Conservation (phyloP, 2,797 vertebrate species). For the Pyrocephalus nanus region DNA sequence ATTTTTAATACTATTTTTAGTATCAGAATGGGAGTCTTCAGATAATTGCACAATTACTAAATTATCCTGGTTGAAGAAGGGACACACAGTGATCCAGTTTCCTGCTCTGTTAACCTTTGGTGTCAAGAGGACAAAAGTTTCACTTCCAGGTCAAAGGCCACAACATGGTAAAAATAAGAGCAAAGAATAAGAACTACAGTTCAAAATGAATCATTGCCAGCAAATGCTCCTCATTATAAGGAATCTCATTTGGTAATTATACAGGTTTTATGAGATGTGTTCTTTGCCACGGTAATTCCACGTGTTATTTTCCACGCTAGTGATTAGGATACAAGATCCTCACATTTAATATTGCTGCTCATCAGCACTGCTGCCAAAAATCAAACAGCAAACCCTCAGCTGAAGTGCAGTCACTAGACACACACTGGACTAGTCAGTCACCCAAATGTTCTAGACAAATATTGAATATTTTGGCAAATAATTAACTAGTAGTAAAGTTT, state of each 20-base stretch:
- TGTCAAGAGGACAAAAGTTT: slow-evolving; percentile 82
- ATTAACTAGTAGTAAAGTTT: neutral
- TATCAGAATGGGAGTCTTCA: slow-evolving; percentile 74
- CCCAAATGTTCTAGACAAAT: neutral
- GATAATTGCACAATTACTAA: slow-evolving; percentile 94
- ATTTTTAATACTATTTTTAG: slow-evolving; percentile 91
- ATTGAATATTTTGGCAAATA: neutral
- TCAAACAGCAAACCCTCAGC: neutral
- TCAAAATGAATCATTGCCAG: slow-evolving; percentile 67
- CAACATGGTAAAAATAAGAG: slow-evolving; percentile 85
- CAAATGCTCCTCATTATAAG: slow-evolving; percentile 78
- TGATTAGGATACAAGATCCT: neutral
- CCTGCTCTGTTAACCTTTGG: slow-evolving; percentile 93
- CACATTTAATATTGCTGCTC: neutral
- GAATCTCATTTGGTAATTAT: slow-evolving; percentile 46
- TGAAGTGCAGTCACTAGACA: neutral
- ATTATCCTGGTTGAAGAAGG: slow-evolving; percentile 84
- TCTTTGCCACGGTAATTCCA: neutral
- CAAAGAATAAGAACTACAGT: slow-evolving; percentile 79
- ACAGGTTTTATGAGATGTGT: neutral
- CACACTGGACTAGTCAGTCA: neutral
- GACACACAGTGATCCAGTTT: slow-evolving; percentile 83
- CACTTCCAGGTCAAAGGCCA: slow-evolving; percentile 92
- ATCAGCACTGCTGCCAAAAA: neutral
- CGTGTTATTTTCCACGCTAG: neutral